Percentiles rank a stretch among this genome's conserved stretches.
phyloP scores from a whole-genome alignment of 1,140 invertebrate genomes.

The Sarcophaga bullata region DNA sequence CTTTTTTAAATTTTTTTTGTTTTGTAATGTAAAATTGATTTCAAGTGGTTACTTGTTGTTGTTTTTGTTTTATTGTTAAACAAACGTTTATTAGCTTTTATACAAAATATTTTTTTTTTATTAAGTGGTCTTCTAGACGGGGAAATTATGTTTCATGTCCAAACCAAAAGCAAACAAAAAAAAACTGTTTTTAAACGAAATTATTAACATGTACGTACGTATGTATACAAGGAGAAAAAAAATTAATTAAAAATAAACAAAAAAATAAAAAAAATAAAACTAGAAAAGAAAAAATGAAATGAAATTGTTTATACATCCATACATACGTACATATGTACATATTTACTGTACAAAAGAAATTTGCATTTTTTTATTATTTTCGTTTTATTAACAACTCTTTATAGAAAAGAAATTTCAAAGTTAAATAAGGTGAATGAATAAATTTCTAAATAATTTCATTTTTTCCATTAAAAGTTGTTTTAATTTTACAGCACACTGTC shows the following conservation, averaged over 20 bases:
- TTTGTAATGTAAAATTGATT: neutral
- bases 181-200: neutral
- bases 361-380: conserved; percentile 1
- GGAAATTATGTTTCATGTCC: conserved; percentile 3
- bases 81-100: too few relatives aligned
- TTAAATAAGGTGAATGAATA: conserved; percentile 21
- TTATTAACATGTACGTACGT: neutral
- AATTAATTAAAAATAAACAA: neutral
- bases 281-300: too few relatives aligned
- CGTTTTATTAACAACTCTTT: too few relatives aligned
- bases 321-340: too few relatives aligned
- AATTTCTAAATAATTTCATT: too few relatives aligned
- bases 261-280: neutral
- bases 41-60: conserved; percentile 1
- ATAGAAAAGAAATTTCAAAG: neutral
- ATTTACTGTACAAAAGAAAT: neutral
- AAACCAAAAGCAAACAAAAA: too few relatives aligned
- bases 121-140: neutral
- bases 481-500: too few relatives aligned
- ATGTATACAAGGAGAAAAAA: neutral
- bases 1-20: too few relatives aligned
- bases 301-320: too few relatives aligned
- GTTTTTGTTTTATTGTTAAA: neutral
- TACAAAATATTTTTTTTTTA: neutral
- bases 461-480: too few relatives aligned